Evolutionary conservation across 1,140 invertebrate genomes (phyloP), one percentile per base, ranked within the genome.

Genomic region (Zaprionus ghesquierei): DNA sequence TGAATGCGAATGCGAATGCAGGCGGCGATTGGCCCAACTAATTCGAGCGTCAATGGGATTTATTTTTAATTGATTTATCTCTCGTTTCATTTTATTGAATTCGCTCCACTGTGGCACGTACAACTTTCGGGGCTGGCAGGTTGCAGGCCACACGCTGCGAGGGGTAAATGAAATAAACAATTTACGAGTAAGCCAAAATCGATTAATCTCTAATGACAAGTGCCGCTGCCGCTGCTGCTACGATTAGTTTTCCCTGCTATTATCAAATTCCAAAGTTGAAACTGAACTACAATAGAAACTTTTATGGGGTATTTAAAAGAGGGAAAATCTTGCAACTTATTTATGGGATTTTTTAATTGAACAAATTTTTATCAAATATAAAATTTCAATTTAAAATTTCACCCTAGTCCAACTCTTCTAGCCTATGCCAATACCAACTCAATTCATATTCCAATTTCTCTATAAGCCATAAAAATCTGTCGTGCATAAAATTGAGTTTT

Each of bases 51-150:
- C 46, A 51, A 62, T 72, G 73, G 80, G 77, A 85, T 81, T 86
- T 59, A 53, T 63, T 63, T 86, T 81, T 86, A 86, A 86, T 86
- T 86, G 81, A 87, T 86, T 87, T 86, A 78, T 78, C 64, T 72
- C n/a, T 2, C 6, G 8, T 8, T 75, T 44, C 23, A 51, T 69
- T 77, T 77, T 86, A 81, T 87, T 87, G 75, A 68, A 87, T 85
- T 85, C 65, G 63, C 35, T 6, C 35, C n/a, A 5, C 4, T 15
- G 5, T 15, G 18, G 38, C 18, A 44, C 38, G 38, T 18, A 15
- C n/a, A 44, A 44, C 38, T 44, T 46, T 46, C 41, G 41, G 5
- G 41, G 18, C 41, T 22, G 18, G 15, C 41, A 22, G 41, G 9
- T 46, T 22, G n/a, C 18, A 22, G 18, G 68, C 33, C 66, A 44